Base-by-base conservation (phyloP, 2,113 vertebrate genomes). In the Pteruthius melanotis region DNA sequence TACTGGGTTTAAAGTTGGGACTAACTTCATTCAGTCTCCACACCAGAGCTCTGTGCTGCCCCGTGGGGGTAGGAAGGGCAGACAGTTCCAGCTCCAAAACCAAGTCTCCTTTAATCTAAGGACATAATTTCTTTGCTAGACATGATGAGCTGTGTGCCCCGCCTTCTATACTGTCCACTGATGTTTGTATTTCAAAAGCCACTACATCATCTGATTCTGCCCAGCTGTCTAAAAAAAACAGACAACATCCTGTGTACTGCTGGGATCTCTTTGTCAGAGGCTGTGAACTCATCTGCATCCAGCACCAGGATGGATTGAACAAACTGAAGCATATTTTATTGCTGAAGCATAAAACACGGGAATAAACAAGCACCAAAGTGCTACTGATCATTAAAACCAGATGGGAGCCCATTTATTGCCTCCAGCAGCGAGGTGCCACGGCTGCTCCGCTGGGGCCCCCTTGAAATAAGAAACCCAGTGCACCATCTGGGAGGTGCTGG, bases 371-470 rank as follows among this genome's bases (percentile, higher is more conserved):
- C 95, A 93, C 92, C 18, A 5, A 95, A 96, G 89, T 93, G 93
- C 95, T 96, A 94, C 93, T 83, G 93, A 80, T 95, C 92, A 83
- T 96, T 95, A 96, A 93, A 83, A 83, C 45, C 95, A 95, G 96
- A 96, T 96, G 94, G 89, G 63, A 95, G 93, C 93, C 87, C 91
- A 76, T 95, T 95, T 95, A 95, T 81, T 83, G 91, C 90, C 89
- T 95, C 94, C 85, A 94, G 21, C 93, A 91, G 93, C 0, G 64
- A 96, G 78, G 78, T 91, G 91, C 91, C 69, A 49, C 3, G 7
- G 27, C 95, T 88, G 70, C 82, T 89, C 77, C 0, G 1, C 81
- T 27, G 81, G 87, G 92, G 84, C 81, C 96, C 83, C 90, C 71
- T n/a, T 91, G 95, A 91, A 97, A 97, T 47, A 52, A 65, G 92